Conservation (phyloP, 2,888 invertebrate genomes). For the Rhopalosiphum nymphaeae region DNA sequence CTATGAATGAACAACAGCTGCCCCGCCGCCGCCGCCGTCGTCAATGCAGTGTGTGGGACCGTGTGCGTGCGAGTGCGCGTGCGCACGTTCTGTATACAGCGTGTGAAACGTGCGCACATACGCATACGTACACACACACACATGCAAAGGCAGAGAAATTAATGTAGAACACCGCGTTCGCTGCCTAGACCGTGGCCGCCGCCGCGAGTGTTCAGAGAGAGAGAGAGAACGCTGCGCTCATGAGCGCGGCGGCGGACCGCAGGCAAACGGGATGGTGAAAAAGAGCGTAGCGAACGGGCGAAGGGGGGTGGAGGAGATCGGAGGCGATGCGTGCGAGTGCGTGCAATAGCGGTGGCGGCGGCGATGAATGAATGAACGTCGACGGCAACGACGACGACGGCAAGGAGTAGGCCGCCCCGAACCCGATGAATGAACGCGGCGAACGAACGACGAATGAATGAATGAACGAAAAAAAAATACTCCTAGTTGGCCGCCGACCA, state of each 20-base stretch:
- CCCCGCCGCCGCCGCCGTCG: slow-evolving; percentile 38
- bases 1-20: slow-evolving; percentile 63
- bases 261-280: background rate
- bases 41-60: background rate
- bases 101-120: slow-evolving; percentile 49
- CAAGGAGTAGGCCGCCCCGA: slow-evolving; percentile 40
- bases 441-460: slow-evolving; percentile 24
- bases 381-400: slow-evolving; percentile 23
- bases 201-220: background rate
- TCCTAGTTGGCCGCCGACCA: slow-evolving; percentile 30
- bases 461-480: background rate
- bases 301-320: background rate
- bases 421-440: slow-evolving; percentile 43
- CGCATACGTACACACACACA: background rate
- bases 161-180: slow-evolving; percentile 18
- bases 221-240: background rate
- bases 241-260: background rate
- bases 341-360: background rate
- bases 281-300: background rate
- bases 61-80: background rate
- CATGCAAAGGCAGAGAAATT: background rate
- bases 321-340: background rate
- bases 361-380: slow-evolving; percentile 48
- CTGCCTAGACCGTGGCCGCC: slow-evolving; percentile 9
- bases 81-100: background rate